Base-by-base conservation (phyloP, 1,140 invertebrate genomes). In the Ceratina australensis region DNA sequence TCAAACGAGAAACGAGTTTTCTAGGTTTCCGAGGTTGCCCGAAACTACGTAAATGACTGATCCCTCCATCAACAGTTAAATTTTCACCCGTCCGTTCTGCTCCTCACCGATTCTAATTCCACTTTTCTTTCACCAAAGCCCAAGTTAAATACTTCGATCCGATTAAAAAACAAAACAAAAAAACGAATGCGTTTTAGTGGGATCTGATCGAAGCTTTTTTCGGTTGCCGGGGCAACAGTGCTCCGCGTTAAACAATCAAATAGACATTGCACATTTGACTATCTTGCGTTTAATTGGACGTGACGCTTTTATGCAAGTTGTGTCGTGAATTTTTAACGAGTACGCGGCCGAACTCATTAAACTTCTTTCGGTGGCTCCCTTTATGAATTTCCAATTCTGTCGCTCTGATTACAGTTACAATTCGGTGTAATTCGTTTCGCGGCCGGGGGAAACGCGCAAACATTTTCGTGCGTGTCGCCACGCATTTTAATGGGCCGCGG, bases 181-280 rank as follows among this genome's bases (percentile, higher is more conserved):
- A n/a, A 47, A 33, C 47, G 56, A 26, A 10, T 20, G 28, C 24
- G 50, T 71, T 77, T n/a, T 63, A 71, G 22, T 16, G 42, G 61
- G 71, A 69, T 20, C n/a, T 24, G 56, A 76, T 61, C n/a, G 74
- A 52, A 76, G 66, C 66, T 69, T 61, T 76, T 76, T 76, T 54
- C 33, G 69, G 69, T 76, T 50, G 69, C 60, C 56, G 20, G 33
- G 67, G 26, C 74, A 69, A 69, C 74, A 26, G 49, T 28, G 24
- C 15, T 76, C 57, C 52, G 0, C 4, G 1, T 24, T 28, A 15
- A 26, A 69, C 69, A 49, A 49, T 24, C 28, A 22, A 68, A 50
- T 59, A 68, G n/a, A 54, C 59, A 24, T 42, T 24, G 54, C 54
- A 68, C 59, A 59, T 75, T 50, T 47, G 15, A 68, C 64, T 57